Evolutionary conservation across 1,140 invertebrate genomes (phyloP).

Genomic region (Sarcophaga peregrina): DNA sequence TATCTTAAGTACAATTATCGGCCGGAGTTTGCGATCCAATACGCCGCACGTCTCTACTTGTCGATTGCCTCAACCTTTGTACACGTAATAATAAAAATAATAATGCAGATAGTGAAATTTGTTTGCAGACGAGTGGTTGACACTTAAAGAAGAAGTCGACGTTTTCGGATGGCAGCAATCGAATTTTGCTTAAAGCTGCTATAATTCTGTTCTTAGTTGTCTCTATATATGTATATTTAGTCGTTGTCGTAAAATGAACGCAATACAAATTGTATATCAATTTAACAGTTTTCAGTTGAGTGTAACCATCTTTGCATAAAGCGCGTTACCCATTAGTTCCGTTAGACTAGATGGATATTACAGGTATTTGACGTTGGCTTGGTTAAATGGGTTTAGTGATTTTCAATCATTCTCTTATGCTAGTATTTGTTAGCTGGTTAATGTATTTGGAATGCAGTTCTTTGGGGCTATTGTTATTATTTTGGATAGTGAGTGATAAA

Average conservation of each 20-base stretch:
- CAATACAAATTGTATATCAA: background rate
- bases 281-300: conserved; percentile 31
- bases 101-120: too few species aligned
- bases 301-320: conserved; percentile 34
- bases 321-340: background rate
- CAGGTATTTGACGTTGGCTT: background rate
- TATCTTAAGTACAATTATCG: too few species aligned
- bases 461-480: conserved; percentile 21
- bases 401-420: background rate
- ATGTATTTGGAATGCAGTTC: background rate
- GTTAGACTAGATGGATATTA: background rate
- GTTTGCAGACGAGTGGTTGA: too few species aligned
- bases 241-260: background rate
- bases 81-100: too few species aligned
- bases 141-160: too few species aligned
- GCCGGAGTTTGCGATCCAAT: too few species aligned
- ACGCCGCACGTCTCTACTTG: too few species aligned
- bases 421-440: background rate
- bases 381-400: background rate
- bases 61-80: too few species aligned
- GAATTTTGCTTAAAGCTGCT: background rate
- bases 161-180: too few species aligned
- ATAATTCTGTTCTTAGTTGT: background rate
- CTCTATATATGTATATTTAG: background rate
- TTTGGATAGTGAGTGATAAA: background rate